These are phyloP conservation scores for Drosophila truncata DNA, from an alignment of 1,140 invertebrate genomes.

Conservation along the genomic window DNA sequence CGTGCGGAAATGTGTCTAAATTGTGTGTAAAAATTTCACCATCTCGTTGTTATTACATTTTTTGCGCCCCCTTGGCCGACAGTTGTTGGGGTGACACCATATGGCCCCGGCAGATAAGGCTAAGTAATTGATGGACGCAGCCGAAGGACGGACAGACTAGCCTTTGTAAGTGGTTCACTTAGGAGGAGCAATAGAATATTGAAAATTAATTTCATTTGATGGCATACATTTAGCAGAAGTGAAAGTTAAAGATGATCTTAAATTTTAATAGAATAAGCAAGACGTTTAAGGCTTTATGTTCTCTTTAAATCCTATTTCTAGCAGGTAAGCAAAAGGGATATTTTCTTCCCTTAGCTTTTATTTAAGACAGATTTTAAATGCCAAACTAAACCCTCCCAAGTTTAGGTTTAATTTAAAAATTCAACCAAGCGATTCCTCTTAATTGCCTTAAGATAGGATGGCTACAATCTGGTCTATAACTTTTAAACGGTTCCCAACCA, in stretches of 20 bases:
- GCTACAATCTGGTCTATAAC: slow-evolving; percentile 25
- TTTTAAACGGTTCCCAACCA: slow-evolving; percentile 46
- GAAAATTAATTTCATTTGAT: slow-evolving; percentile 26
- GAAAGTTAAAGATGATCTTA: slow-evolving; percentile 9
- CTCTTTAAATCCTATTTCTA: background rate
- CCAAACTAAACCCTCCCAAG: background rate
- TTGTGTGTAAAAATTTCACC: slow-evolving; percentile 79
- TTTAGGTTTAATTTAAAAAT: slow-evolving; percentile 3
- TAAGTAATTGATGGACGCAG: slow-evolving; percentile 76
- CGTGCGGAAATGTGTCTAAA: slow-evolving; percentile 82
- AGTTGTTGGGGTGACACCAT: slow-evolving; percentile 63
- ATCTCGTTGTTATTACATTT: slow-evolving; percentile 63
- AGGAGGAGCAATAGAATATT: slow-evolving; percentile 17
- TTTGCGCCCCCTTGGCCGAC: slow-evolving; percentile 21
- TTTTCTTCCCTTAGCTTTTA: background rate
- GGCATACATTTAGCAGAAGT: slow-evolving; percentile 2
- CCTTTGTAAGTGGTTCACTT: slow-evolving; percentile 42
- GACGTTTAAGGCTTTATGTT: background rate
- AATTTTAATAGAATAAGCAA: slow-evolving; percentile 1
- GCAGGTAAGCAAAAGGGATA: background rate
- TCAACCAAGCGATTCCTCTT: background rate
- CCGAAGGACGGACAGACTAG: slow-evolving; percentile 38
- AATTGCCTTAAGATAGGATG: slow-evolving; percentile 15
- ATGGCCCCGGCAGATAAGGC: slow-evolving; percentile 74
- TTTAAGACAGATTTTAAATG: background rate